Base-by-base conservation (phyloP, 2,888 invertebrate species). In the Hyalella azteca region DNA sequence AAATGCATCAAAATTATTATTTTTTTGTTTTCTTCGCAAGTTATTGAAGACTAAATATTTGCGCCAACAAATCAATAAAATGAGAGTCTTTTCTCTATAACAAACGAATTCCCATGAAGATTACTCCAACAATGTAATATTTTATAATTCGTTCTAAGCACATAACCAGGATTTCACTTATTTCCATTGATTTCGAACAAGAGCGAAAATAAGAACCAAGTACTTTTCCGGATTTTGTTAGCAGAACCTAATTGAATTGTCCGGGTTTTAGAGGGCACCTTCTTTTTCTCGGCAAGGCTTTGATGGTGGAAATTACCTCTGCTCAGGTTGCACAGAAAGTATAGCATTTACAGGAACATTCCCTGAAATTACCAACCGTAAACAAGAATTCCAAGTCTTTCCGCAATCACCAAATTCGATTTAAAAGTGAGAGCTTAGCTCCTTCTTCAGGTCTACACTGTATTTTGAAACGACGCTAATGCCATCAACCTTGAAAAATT, bases 201-300 rank as follows among this genome's bases (percentile, higher is more conserved):
- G 29, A 54, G 22, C 22, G 36, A 15, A 66, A 66, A n/a, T 7
- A 66, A 39, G 66, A 66, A n/a, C 36, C 66, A 36, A 66, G 66
- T 66, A 36, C 39, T n/a, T n/a, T 66, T 36, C 66, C 19, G 66
- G 66, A 66, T 36, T 66, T 66, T 66, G 66, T 66, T 36, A 36
- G 66, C 66, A 36, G 36, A 36, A 66, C 66, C 66, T 66, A 66
- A 66, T 66, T 66, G 66, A 36, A 66, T 66, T 66, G 66, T 66
- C 66, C 39, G n/a, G 36, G 66, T 66, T 66, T 66, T 66, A 66
- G 66, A 66, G 36, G 19, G 66, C 9, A 36, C 32, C 29, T 32
- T 66, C 66, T 22, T 66, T 66, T 66, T 66, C 66, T 66, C 19
- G 19, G 36, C 66, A 29, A 15, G 66, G 66, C n/a, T 66, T 66